Percentiles rank a stretch among this genome's conserved stretches.
These are phyloP conservation scores for Axis porcinus DNA, from an alignment of 2,113 vertebrate species.

Conservation along the genomic window DNA sequence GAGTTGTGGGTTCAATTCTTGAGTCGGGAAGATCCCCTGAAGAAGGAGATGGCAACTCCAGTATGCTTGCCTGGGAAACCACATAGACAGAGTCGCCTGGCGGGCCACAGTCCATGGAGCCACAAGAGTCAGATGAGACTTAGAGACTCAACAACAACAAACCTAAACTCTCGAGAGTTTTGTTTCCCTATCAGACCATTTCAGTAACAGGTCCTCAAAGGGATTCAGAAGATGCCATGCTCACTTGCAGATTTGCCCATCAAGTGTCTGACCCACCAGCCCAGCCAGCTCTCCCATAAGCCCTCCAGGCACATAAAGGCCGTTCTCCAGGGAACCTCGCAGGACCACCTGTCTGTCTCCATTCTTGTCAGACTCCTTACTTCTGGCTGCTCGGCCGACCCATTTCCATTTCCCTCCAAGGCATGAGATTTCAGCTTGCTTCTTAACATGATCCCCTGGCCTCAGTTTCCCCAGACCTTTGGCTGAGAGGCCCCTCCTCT, in stretches of 20 bases:
- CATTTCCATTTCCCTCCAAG: not conserved
- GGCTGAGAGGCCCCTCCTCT: not conserved
- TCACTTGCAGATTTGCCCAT: not conserved
- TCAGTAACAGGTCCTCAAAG: not conserved
- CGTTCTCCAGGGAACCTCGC: not conserved
- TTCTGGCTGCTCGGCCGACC: not conserved
- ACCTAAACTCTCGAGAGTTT: not conserved
- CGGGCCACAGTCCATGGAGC: not conserved
- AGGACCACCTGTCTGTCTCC: not conserved
- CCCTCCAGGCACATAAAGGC: fast-evolving
- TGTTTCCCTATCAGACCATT: not conserved
- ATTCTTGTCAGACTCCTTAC: not conserved
- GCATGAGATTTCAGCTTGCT: not conserved
- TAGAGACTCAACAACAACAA: not conserved
- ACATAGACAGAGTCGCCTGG: not conserved
- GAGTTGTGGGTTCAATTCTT: not conserved
- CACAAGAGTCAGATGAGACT: not conserved
- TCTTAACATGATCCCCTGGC: not conserved
- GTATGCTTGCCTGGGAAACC: not conserved
- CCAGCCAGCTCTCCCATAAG: not conserved
- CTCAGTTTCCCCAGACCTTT: not conserved
- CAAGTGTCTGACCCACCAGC: not conserved
- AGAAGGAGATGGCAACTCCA: not conserved
- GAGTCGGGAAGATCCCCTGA: not conserved
- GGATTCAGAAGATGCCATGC: not conserved